Conservation (phyloP, 2,888 invertebrate species). For the Yponomeuta malinellus region DNA sequence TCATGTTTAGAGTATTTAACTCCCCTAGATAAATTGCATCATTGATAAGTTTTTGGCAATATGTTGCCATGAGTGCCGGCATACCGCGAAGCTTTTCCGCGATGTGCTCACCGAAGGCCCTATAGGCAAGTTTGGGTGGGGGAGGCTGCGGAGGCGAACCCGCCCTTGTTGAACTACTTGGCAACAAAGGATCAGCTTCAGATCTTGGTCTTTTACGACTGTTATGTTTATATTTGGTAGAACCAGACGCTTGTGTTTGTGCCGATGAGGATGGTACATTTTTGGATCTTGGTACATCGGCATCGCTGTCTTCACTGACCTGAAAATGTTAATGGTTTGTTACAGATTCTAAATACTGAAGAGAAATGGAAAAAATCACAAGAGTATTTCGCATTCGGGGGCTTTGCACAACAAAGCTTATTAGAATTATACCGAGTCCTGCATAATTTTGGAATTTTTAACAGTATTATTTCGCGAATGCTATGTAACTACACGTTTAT, state of each 20-base stretch:
- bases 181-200: not conserved
- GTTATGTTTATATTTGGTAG: too few species aligned
- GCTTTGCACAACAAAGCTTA: not conserved
- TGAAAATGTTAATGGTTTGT: not conserved
- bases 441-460: too few species aligned
- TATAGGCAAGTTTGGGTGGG: slow-evolving; percentile 15
- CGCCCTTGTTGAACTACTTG: not conserved
- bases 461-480: too few species aligned
- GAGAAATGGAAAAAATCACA: not conserved
- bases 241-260: not conserved
- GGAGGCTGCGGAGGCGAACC: slow-evolving; percentile 4
- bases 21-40: slow-evolving; percentile 20
- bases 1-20: not conserved
- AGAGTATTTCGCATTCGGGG: not conserved
- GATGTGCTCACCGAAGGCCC: slow-evolving; percentile 16
- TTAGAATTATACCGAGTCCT: too few species aligned
- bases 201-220: not conserved
- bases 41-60: slow-evolving; percentile 21
- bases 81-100: slow-evolving; percentile 21
- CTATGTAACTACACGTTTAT: too few species aligned
- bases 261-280: not conserved
- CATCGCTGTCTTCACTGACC: not conserved
- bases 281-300: not conserved
- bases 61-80: slow-evolving; percentile 18
- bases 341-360: not conserved